A percentile compares a stretch with the other conserved stretches of the same genome.
These are phyloP conservation scores for Alectoris magna DNA, from an alignment of 2,797 vertebrate species.

Conservation along the genomic window DNA sequence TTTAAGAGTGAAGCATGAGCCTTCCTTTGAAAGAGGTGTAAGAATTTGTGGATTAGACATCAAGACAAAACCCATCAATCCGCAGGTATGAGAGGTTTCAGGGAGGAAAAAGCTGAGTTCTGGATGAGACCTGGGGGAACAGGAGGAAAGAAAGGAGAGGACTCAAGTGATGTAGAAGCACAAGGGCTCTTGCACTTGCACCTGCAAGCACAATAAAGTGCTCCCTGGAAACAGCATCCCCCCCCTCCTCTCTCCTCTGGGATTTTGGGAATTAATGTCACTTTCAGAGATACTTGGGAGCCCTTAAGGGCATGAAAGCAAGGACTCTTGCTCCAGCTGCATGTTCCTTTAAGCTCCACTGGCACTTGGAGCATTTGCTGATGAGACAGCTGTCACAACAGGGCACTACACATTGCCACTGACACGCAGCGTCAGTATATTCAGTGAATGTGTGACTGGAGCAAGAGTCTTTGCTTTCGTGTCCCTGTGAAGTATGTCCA, in stretches of 20 bases:
- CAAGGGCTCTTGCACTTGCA: not conserved
- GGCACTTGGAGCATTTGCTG: not conserved
- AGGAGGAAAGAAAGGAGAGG: not conserved
- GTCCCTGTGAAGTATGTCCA: not conserved
- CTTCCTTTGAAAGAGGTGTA: not conserved
- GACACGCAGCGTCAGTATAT: not conserved
- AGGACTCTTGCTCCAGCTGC: not conserved
- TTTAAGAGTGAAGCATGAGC: not conserved
- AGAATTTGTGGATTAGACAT: not conserved
- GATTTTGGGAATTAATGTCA: not conserved
- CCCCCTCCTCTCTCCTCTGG: fast-evolving
- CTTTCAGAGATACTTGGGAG: not conserved
- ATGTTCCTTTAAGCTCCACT: not conserved
- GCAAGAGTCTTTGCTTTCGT: not conserved
- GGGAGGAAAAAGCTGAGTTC: not conserved
- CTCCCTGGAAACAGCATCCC: not conserved
- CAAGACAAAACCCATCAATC: not conserved
- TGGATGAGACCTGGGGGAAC: not conserved
- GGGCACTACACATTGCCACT: not conserved
- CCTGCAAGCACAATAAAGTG: not conserved
- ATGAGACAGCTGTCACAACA: not conserved
- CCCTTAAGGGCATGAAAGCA: not conserved
- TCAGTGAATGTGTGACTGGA: not conserved
- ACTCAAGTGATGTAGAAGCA: not conserved
- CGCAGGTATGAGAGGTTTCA: not conserved